Percentiles rank a stretch among this genome's conserved stretches.
Conservation (phyloP, 2,888 invertebrate species). For the Molorchus minor region DNA sequence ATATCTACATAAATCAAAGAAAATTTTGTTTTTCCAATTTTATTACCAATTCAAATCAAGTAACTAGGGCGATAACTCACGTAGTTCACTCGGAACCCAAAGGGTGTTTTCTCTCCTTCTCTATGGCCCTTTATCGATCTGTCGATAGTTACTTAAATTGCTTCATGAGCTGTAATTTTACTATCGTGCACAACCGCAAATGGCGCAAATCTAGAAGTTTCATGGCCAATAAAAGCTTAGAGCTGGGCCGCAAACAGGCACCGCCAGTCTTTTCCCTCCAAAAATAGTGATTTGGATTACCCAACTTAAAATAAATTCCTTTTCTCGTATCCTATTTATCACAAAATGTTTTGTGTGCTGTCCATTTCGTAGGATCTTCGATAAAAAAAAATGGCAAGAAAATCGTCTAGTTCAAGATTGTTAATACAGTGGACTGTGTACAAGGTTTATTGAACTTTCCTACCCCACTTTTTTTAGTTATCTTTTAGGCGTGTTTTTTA, state of each 20-base stretch:
- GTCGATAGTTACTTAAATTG: constrained; percentile 44
- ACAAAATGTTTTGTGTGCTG: too few species aligned
- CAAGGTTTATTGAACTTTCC: too few species aligned
- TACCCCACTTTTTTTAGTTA: too few species aligned
- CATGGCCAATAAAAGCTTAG: constrained; percentile 23
- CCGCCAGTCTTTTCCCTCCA: not conserved
- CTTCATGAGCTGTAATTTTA: constrained; percentile 37
- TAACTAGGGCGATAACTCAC: constrained; percentile 56
- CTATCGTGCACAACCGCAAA: constrained; percentile 30
- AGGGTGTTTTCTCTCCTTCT: constrained; percentile 37
- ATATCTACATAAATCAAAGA: constrained; percentile 53
- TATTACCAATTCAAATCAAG: constrained; percentile 59
- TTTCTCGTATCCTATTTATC: too few species aligned
- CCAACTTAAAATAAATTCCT: not conserved
- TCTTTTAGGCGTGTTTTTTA: too few species aligned
- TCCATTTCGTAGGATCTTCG: too few species aligned
- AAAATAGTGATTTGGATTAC: not conserved
- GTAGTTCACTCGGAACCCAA: constrained; percentile 53
- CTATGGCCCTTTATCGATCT: constrained; percentile 46
- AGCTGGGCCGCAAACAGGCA: constrained; percentile 11
- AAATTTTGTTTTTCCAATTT: constrained; percentile 57
- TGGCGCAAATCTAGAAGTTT: constrained; percentile 26
- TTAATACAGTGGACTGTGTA: too few species aligned
- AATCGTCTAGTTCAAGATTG: too few species aligned
- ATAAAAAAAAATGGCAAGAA: too few species aligned